Conservation (phyloP, 2,797 vertebrate species). For the Poecilia picta region DNA sequence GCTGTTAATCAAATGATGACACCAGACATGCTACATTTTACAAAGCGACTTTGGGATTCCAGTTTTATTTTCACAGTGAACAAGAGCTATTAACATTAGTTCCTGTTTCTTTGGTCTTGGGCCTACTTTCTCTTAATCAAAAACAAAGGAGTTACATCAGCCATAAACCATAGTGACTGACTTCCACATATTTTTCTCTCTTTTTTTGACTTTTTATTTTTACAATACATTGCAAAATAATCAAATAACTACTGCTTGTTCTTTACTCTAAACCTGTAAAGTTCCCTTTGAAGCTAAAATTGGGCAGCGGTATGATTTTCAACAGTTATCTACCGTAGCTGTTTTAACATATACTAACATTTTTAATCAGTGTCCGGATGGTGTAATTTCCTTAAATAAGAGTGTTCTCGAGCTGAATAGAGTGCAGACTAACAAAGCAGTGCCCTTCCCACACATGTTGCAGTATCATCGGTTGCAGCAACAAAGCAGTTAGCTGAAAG, state of each 20-base stretch:
- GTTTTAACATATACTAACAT: not conserved
- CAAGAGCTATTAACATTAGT: constrained; percentile 29
- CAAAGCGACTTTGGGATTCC: constrained; percentile 21
- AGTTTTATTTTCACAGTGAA: constrained; percentile 56
- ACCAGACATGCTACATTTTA: constrained; percentile 21
- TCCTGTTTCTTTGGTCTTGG: constrained; percentile 39
- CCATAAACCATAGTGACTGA: constrained; percentile 47
- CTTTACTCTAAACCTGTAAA: constrained; percentile 2
- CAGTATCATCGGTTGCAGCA: too few species aligned
- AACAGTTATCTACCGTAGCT: not conserved
- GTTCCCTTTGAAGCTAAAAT: constrained; percentile 2
- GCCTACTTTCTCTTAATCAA: constrained; percentile 12
- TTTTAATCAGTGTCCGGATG: not conserved
- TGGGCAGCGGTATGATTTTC: not conserved
- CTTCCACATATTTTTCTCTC: constrained; percentile 18
- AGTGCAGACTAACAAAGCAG: not conserved
- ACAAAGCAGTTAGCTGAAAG: not conserved
- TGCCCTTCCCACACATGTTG: not conserved
- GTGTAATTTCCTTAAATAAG: not conserved
- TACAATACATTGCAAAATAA: constrained; percentile 18
- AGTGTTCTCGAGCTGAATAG: not conserved
- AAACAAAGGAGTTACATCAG: constrained; percentile 15
- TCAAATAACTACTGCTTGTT: constrained; percentile 4
- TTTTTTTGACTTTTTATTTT: constrained; percentile 20
- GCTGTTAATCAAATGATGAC: not conserved